Conservation (phyloP, 2,888 invertebrate species). For the Epirrhoe tristata region DNA sequence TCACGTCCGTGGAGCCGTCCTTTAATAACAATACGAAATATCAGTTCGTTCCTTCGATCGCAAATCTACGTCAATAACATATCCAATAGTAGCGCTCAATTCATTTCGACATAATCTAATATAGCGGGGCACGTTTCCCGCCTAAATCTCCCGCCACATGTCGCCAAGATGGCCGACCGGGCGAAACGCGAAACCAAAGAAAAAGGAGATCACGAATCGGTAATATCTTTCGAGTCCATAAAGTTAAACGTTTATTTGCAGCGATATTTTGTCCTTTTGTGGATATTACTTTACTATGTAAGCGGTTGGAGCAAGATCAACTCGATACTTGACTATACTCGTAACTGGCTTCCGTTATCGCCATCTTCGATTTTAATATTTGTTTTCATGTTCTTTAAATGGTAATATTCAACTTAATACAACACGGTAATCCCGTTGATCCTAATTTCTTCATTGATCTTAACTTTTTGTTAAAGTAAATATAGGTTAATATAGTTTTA, state of each 20-base stretch:
- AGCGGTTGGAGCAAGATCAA: slow-evolving; percentile 52
- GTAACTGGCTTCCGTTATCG: slow-evolving; percentile 25
- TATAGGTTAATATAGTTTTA: slow-evolving; percentile 5
- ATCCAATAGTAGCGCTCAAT: slow-evolving; percentile 85
- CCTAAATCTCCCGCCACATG: slow-evolving; percentile 85
- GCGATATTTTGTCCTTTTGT: slow-evolving; percentile 84
- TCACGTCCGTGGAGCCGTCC: slow-evolving; percentile 76
- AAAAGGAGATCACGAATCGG: slow-evolving; percentile 85
- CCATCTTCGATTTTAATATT: slow-evolving; percentile 17
- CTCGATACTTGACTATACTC: slow-evolving; percentile 34
- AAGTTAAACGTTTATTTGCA: slow-evolving; percentile 85
- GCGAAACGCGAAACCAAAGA: slow-evolving; percentile 81
- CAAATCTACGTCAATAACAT: slow-evolving; percentile 86
- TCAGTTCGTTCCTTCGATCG: slow-evolving; percentile 85
- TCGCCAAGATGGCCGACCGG: slow-evolving; percentile 84
- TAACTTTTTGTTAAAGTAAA: neutral
- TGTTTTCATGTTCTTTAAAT: neutral
- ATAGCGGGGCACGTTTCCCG: slow-evolving; percentile 84
- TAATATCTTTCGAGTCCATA: slow-evolving; percentile 86
- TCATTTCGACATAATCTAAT: slow-evolving; percentile 85
- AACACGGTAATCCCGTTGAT: neutral
- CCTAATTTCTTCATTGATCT: slow-evolving; percentile 16
- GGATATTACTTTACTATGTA: slow-evolving; percentile 81
- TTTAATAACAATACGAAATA: slow-evolving; percentile 86
- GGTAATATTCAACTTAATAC: neutral